These are phyloP conservation scores for Drosophila arizonae DNA, from an alignment of 1,140 invertebrate species.

Conservation along the genomic window DNA sequence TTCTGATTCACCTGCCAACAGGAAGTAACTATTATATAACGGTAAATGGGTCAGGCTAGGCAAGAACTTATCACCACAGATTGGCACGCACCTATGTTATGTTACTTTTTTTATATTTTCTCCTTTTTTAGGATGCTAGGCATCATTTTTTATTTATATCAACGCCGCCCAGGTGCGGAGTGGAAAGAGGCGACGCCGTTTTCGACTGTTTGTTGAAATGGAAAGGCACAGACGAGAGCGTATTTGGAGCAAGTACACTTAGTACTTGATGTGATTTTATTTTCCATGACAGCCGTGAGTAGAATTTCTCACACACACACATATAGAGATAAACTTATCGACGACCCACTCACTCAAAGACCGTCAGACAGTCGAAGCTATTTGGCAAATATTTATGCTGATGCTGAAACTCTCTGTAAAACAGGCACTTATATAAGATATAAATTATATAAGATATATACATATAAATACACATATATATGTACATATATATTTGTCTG, in stretches of 20 bases:
- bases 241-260: slow-evolving; percentile 73
- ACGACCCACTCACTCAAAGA: slow-evolving; percentile 35
- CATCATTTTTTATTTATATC: slow-evolving; percentile 78
- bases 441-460: too few relatives aligned
- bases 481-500: too few relatives aligned
- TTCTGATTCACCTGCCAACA: slow-evolving; percentile 39
- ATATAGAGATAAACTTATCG: slow-evolving; percentile 31
- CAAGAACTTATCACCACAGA: slow-evolving; percentile 40
- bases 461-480: slow-evolving; percentile 4
- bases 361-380: slow-evolving; percentile 29
- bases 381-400: slow-evolving; percentile 73
- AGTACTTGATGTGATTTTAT: slow-evolving; percentile 71
- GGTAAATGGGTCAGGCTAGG: slow-evolving; percentile 54
- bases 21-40: slow-evolving; percentile 72
- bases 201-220: slow-evolving; percentile 69
- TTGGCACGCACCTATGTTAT: slow-evolving; percentile 60
- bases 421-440: slow-evolving; percentile 19
- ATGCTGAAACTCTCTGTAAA: slow-evolving; percentile 16
- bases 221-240: slow-evolving; percentile 74
- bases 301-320: slow-evolving; percentile 16
- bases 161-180: slow-evolving; percentile 39
- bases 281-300: slow-evolving; percentile 48
- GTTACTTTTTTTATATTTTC: slow-evolving; percentile 23
- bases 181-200: neutral
- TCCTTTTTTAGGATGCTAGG: slow-evolving; percentile 30